phyloP scores from a whole-genome alignment of 2,113 vertebrate species.

The Thunnus maccoyii region DNA sequence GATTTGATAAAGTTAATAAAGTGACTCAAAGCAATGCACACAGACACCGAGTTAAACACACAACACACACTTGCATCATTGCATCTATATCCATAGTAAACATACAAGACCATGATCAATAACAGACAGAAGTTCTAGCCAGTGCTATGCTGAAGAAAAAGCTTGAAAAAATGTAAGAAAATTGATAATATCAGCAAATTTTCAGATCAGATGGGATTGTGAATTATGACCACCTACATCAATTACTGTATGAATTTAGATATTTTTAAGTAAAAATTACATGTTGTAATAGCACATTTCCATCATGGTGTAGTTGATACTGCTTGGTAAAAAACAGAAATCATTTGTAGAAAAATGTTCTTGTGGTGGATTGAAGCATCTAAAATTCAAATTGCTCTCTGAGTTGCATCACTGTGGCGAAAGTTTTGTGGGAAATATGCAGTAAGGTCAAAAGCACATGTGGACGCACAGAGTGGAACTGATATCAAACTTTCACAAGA shows the following conservation, averaged over 20 bases:
- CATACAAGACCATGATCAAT: background rate
- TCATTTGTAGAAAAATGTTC: no score
- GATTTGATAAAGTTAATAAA: conserved; percentile 48
- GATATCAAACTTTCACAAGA: no score
- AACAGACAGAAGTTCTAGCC: background rate
- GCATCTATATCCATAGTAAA: background rate
- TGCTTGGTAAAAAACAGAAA: no score
- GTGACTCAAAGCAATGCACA: conserved; percentile 7
- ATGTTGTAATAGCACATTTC: no score
- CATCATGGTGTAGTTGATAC: no score
- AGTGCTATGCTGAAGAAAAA: background rate
- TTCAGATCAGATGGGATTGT: background rate
- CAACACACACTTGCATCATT: background rate
- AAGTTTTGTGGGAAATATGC: background rate
- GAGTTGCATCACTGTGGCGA: background rate
- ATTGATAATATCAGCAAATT: background rate
- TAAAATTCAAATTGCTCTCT: no score
- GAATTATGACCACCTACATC: no score
- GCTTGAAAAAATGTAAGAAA: no score
- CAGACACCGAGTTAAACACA: background rate
- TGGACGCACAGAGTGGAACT: background rate
- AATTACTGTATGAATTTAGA: no score
- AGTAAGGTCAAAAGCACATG: background rate
- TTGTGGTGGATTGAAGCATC: no score
- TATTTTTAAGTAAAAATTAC: no score